phyloP scores from a whole-genome alignment of 92 coral and sea anemone genomes.

The Anthopleura xanthogrammica region DNA sequence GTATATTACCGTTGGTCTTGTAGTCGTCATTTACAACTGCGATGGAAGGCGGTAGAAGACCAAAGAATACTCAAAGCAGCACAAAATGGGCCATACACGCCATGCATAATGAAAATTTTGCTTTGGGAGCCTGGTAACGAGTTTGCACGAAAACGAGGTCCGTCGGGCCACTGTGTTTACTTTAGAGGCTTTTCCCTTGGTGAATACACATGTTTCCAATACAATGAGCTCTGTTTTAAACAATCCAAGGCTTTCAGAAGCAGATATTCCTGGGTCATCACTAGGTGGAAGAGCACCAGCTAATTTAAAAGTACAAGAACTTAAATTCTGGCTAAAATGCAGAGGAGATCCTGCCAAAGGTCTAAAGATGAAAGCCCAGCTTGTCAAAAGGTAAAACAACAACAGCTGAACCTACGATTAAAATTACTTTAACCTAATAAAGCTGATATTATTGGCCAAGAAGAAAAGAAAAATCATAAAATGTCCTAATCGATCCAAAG shows the following conservation, averaged over 20 bases:
- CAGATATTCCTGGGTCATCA: conserved; percentile 25
- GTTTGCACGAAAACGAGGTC: conserved; percentile 23
- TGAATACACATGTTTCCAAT: background rate
- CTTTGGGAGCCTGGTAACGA: conserved; percentile 11
- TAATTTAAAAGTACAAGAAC: conserved; percentile 1
- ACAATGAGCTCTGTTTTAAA: conserved; percentile 1
- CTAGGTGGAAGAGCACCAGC: conserved; percentile 22
- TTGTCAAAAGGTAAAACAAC: conserved; percentile 24
- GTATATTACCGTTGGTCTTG: too few species aligned
- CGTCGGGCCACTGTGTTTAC: conserved; percentile 2
- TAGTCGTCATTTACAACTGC: too few species aligned
- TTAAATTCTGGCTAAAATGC: conserved; percentile 11
- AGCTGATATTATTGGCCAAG: background rate
- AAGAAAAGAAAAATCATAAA: background rate
- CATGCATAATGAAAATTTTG: background rate
- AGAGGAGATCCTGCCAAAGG: conserved; percentile 32
- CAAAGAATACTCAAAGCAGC: too few species aligned
- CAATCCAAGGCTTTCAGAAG: conserved; percentile 22
- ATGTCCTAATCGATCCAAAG: background rate
- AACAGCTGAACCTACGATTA: conserved; percentile 8
- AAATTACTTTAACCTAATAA: background rate
- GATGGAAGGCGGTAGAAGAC: too few species aligned
- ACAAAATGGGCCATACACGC: too few species aligned
- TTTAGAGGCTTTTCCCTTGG: conserved; percentile 5
- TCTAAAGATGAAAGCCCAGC: conserved; percentile 10